Evolutionary conservation across 1,140 invertebrate species (phyloP).

Genomic region (Linepithema humile): DNA sequence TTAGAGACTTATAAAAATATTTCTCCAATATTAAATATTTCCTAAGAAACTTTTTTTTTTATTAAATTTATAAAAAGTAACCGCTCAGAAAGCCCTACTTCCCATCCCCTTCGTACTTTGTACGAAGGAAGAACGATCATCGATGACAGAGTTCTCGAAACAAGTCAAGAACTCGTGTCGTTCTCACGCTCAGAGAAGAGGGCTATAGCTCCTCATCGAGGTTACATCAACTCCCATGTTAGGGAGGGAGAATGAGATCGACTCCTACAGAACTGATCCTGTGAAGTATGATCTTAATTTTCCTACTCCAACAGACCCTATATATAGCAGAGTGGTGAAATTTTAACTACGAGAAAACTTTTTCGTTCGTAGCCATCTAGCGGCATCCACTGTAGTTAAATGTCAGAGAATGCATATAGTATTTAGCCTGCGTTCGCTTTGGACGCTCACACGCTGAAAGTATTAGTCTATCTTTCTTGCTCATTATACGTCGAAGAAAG

Average conservation of each 20-base stretch:
- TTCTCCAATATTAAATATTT: too few relatives aligned
- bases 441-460: too few relatives aligned
- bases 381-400: neutral
- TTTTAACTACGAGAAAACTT: slow-evolving; percentile 8
- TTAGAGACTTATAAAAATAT: too few relatives aligned
- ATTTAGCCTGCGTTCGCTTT: too few relatives aligned
- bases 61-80: slow-evolving; percentile 35
- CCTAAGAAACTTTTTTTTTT: neutral
- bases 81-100: slow-evolving; percentile 83
- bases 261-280: slow-evolving; percentile 86
- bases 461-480: too few relatives aligned
- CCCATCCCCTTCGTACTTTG: slow-evolving; percentile 73
- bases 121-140: slow-evolving; percentile 83
- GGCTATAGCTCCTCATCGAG: slow-evolving; percentile 83
- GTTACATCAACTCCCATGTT: slow-evolving; percentile 80
- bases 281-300: slow-evolving; percentile 84
- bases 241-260: slow-evolving; percentile 79
- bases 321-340: neutral
- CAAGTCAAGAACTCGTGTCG: slow-evolving; percentile 62
- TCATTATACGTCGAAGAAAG: too few relatives aligned
- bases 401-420: too few relatives aligned
- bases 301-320: rapidly evolving
- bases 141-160: slow-evolving; percentile 76
- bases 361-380: slow-evolving; percentile 3
- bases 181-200: slow-evolving; percentile 84